These are phyloP conservation scores for Shinisaurus crocodilurus DNA, from an alignment of 2,113 vertebrate species.

Conservation along the genomic window DNA sequence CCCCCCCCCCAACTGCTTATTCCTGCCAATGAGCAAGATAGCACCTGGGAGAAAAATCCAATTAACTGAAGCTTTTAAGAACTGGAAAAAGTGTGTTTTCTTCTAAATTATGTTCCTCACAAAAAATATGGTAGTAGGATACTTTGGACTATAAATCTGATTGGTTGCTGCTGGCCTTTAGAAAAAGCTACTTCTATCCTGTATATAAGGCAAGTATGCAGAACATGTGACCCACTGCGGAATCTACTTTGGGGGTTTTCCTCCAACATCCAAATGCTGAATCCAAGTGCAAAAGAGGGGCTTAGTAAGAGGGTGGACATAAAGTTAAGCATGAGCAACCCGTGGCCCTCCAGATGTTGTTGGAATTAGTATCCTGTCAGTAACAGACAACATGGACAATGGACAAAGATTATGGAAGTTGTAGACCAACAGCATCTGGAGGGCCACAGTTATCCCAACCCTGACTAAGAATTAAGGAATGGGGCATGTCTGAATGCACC, in stretches of 20 bases:
- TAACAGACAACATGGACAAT: not conserved
- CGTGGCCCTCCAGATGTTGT: not conserved
- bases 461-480: not conserved
- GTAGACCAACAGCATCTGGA: not conserved
- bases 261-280: not conserved
- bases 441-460: not conserved
- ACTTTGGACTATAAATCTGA: conserved; percentile 25
- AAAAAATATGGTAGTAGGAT: conserved; percentile 48
- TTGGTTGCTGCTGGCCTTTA: conserved; percentile 21
- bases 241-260: not conserved
- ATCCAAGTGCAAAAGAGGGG: not conserved
- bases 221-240: not conserved
- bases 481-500: not conserved
- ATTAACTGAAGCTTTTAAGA: conserved; percentile 62
- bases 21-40: conserved; percentile 61
- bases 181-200: not conserved
- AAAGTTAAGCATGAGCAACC: not conserved
- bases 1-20: conserved; percentile 19
- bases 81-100: conserved; percentile 15
- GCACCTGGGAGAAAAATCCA: conserved; percentile 67
- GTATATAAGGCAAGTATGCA: not conserved
- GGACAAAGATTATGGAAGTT: not conserved
- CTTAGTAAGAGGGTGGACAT: not conserved
- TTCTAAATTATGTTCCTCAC: conserved; percentile 62
- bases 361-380: not conserved